Percentiles rank a stretch among this genome's conserved stretches.
Evolutionary conservation across 2,888 invertebrate genomes (phyloP).

Genomic region (Lobophora halterata): DNA sequence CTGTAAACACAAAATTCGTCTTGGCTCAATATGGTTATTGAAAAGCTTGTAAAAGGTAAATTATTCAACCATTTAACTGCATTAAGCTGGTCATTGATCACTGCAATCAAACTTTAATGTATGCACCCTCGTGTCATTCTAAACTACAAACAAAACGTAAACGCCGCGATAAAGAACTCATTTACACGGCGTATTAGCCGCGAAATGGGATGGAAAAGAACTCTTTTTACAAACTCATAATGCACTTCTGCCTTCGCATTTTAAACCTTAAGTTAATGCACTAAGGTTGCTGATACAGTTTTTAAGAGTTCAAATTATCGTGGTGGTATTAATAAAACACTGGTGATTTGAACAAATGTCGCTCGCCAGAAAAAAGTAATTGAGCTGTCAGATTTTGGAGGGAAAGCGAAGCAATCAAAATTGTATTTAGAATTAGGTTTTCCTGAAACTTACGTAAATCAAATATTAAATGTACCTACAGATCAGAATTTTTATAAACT

Average conservation of each 20-base stretch:
- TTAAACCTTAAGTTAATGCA: constrained; percentile 25
- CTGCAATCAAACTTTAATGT: constrained; percentile 46
- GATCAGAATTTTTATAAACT: no score
- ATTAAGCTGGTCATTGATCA: constrained; percentile 9
- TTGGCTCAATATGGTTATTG: no score
- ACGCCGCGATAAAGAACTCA: constrained; percentile 74
- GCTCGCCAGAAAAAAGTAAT: constrained; percentile 62
- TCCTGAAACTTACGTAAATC: no score
- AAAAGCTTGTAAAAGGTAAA: no score
- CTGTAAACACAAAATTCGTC: no score
- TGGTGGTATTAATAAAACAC: constrained; percentile 48
- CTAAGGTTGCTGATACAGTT: constrained; percentile 1
- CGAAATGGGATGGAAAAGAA: constrained; percentile 71
- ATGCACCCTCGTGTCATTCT: constrained; percentile 64
- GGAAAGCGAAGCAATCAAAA: constrained; percentile 43
- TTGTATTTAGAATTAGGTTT: no score
- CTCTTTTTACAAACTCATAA: constrained; percentile 39
- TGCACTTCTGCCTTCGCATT: constrained; percentile 27
- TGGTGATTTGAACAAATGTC: constrained; percentile 77
- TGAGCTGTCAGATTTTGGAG: constrained; percentile 71
- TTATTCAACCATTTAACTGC: neutral
- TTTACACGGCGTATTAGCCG: constrained; percentile 76
- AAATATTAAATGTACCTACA: no score
- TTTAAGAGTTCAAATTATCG: constrained; percentile 5
- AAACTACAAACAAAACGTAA: constrained; percentile 67